phyloP scores from a whole-genome alignment of 1,140 invertebrate species.

The Anagrus nilaparvatae region DNA sequence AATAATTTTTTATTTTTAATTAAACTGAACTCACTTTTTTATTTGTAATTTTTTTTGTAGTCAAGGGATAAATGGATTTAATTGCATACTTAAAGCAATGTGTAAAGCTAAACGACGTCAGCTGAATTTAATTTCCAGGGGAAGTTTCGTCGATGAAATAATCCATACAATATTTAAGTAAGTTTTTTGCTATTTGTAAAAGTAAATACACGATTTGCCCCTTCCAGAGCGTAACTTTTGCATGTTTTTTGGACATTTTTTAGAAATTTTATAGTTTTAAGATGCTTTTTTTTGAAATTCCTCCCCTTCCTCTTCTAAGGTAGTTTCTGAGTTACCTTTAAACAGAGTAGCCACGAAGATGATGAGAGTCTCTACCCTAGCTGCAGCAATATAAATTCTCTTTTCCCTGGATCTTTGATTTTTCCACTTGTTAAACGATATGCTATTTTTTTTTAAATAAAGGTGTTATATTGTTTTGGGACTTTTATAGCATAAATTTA shows the following conservation, averaged over 20 bases:
- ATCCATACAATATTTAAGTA: slow-evolving; percentile 49
- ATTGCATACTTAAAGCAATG: slow-evolving; percentile 47
- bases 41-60: slow-evolving; percentile 27
- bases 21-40: too few relatives aligned
- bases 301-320: background rate
- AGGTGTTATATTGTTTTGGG: too few relatives aligned
- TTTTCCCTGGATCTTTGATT: background rate
- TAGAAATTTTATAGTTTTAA: background rate
- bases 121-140: slow-evolving; percentile 31
- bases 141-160: slow-evolving; percentile 48
- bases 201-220: too few relatives aligned
- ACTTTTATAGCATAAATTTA: background rate
- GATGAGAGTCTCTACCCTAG: background rate
- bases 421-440: background rate
- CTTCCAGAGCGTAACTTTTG: too few relatives aligned
- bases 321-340: too few relatives aligned
- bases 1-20: too few relatives aligned
- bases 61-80: slow-evolving; percentile 43
- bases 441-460: background rate
- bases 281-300: background rate
- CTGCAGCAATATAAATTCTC: background rate
- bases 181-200: slow-evolving; percentile 34
- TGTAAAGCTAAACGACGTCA: slow-evolving; percentile 45
- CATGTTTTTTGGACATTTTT: too few relatives aligned
- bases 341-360: background rate